Base-by-base conservation (phyloP, 2,113 vertebrate species). In the Tetrao urogallus region DNA sequence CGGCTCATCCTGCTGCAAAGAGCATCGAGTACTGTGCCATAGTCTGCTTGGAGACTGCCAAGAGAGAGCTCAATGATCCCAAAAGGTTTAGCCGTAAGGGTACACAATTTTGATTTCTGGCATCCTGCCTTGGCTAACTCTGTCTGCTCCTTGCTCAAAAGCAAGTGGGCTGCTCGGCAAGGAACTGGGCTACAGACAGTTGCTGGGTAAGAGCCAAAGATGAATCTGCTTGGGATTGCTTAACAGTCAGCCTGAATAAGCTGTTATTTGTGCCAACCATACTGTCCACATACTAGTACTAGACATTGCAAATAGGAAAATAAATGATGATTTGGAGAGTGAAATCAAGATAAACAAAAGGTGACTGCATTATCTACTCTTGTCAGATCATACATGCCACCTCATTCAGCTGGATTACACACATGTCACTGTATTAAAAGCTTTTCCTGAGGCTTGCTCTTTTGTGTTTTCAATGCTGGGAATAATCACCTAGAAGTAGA, bases 181-280 rank as follows among this genome's bases (percentile, higher is more conserved):
- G 30, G 57, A 66, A 88, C 1, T 1, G 21, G 79, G 45, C 36
- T 36, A 17, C 6, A 17, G 27, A 24, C 38, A 93, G 80, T 57
- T 1, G 2, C 47, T 67, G 83, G 54, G 86, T 92, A 93, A 86
- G 82, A 92, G 47, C 43, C 40, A 90, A 95, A 54, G 7, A 69
- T 0, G 3, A 84, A 48, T 24, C 63, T 38, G 22, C 78, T 75
- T 78, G 36, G 0, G 10, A 93, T 61, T 69, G 76, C 71, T 79
- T 89, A 82, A 87, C 78, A 66, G 86, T 54, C 78, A 66, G 63
- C 40, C 57, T 56, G 92, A 77, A 81, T 89, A 65, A 69, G 54
- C 61, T 79, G 43, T 69, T 89, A 76, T 73, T 90, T 93, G 93
- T 94, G 87, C 47, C 84, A 94, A 91, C 64, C 67, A 30, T 30